Percentiles rank a stretch among this genome's conserved stretches.
These are phyloP conservation scores for Galerucella calmariensis DNA, from an alignment of 2,888 invertebrate genomes.

Conservation along the genomic window DNA sequence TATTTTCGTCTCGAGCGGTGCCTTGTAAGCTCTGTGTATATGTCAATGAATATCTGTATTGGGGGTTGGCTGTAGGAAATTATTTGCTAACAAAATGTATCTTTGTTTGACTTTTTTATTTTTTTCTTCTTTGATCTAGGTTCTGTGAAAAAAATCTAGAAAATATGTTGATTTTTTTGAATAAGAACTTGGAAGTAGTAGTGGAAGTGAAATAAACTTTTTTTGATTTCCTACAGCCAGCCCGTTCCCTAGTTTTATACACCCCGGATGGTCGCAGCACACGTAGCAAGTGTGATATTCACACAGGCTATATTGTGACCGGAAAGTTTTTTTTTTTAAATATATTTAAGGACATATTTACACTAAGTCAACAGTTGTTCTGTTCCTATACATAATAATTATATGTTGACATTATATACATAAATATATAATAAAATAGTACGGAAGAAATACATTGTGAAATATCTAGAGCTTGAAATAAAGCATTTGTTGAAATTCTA, in stretches of 20 bases:
- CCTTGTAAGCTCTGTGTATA: slow-evolving; percentile 39
- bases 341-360: slow-evolving; percentile 47
- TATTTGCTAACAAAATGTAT: background rate
- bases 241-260: slow-evolving; percentile 30
- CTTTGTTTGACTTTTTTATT: background rate
- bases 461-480: slow-evolving; percentile 70
- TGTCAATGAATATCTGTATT: slow-evolving; percentile 27
- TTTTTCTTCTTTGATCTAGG: background rate
- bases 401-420: slow-evolving; percentile 38
- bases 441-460: slow-evolving; percentile 77
- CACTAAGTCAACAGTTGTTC: slow-evolving; percentile 57
- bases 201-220: background rate
- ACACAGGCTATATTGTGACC: slow-evolving; percentile 43
- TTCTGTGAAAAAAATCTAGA: background rate
- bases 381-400: slow-evolving; percentile 60
- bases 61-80: slow-evolving; percentile 30
- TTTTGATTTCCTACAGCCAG: slow-evolving; percentile 27
- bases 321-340: slow-evolving; percentile 20
- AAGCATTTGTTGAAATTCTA: slow-evolving; percentile 74
- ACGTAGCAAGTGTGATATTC: slow-evolving; percentile 53
- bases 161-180: background rate
- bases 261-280: slow-evolving; percentile 21
- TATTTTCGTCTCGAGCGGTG: slow-evolving; percentile 29
- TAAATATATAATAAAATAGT: slow-evolving; percentile 45
- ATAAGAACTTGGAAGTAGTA: background rate